phyloP scores from a whole-genome alignment of 2,113 vertebrate genomes.

The Megatriorchis doriae region DNA sequence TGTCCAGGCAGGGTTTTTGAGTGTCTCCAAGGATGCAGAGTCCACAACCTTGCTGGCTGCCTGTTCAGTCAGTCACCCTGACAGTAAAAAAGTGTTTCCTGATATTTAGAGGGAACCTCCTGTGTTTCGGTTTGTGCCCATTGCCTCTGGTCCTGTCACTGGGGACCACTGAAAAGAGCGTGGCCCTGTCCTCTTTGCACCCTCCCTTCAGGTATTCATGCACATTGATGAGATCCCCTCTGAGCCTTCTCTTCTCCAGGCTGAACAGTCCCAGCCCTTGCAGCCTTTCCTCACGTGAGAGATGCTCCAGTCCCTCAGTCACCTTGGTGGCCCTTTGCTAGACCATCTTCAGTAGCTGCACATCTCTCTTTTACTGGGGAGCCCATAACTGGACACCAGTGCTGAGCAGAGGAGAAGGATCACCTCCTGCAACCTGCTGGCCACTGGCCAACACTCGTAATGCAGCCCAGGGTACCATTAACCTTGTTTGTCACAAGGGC shows the following conservation, averaged over 20 bases:
- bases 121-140: not conserved
- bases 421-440: not conserved
- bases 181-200: not conserved
- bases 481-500: not conserved
- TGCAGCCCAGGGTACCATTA: not conserved
- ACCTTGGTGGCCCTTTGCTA: not conserved
- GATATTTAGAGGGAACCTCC: not conserved
- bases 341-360: not conserved
- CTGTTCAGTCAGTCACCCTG: not conserved
- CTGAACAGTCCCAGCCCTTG: not conserved
- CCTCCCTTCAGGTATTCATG: not conserved
- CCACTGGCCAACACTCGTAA: not conserved
- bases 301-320: not conserved
- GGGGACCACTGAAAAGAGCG: not conserved
- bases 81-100: not conserved
- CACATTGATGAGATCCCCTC: not conserved
- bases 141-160: not conserved
- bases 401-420: not conserved
- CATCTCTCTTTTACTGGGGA: not conserved
- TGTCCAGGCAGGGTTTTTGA: not conserved
- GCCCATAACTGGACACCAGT: not conserved
- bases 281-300: not conserved
- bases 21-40: not conserved
- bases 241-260: not conserved
- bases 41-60: not conserved